phyloP scores from a whole-genome alignment of 2,888 invertebrate species.

The Sphinx pinastri region DNA sequence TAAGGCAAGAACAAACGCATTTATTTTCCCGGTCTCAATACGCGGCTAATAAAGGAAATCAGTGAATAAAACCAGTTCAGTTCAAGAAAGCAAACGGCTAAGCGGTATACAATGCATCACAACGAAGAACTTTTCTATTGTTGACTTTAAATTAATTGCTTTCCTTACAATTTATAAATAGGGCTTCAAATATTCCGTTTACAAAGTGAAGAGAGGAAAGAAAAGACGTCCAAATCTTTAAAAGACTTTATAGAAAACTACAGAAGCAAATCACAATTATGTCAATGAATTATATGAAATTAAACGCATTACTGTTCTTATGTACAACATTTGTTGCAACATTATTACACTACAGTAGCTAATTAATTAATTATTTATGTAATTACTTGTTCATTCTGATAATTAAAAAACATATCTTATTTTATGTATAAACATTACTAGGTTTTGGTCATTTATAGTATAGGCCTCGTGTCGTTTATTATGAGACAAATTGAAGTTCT shows the following conservation, averaged over 20 bases:
- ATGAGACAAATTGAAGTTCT: conserved; percentile 29
- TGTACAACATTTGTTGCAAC: too few species aligned
- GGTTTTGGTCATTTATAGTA: too few species aligned
- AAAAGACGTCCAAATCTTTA: conserved; percentile 36
- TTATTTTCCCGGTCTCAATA: conserved; percentile 63
- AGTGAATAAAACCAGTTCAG: conserved; percentile 63
- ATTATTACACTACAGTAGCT: too few species aligned
- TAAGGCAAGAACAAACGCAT: conserved; percentile 48
- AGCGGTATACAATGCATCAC: conserved; percentile 77
- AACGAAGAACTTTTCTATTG: conserved; percentile 78
- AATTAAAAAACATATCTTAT: neutral
- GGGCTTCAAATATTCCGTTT: conserved; percentile 53
- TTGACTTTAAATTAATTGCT: conserved; percentile 78
- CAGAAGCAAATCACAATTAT: neutral
- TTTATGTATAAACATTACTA: too few species aligned
- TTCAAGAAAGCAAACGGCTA: conserved; percentile 74
- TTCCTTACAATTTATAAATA: conserved; percentile 66
- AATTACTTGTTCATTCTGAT: neutral
- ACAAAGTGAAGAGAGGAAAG: conserved; percentile 50
- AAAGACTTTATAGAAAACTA: neutral
- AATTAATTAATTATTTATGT: too few species aligned
- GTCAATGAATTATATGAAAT: neutral
- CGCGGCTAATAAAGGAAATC: conserved; percentile 76
- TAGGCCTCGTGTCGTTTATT: conserved; percentile 21
- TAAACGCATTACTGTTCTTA: too few species aligned